Evolutionary conservation across 64 coral and sea anemone species (phyloP), one percentile per base, ranked within the genome.

Genomic region (Catalaphyllia jardinei): DNA sequence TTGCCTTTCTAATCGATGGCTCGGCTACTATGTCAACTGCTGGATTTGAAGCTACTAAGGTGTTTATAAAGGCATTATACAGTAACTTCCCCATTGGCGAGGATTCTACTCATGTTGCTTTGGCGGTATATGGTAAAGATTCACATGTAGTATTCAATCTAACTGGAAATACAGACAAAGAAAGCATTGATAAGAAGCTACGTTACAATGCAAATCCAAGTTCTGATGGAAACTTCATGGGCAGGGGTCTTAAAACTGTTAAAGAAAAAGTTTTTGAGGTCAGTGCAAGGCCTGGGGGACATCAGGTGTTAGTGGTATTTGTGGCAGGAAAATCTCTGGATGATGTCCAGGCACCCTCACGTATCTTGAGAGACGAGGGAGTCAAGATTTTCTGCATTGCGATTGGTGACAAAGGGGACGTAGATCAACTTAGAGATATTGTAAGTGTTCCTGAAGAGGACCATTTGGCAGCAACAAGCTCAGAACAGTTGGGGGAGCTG

Each of bases 21-120:
- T 83, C 89, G 17, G 55, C 67, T 27, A 52, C 42, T 31, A 73
- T 90, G 52, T 27, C 57, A 16, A 83, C 51, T 10, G 17, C 50
- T 29, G 76, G 62, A 11, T 90, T 90, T 59, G 22, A 67, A 22
- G 80, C 49, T 46, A 50, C 67, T 4, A 90, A 90, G 28, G 39
- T 18, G 15, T 90, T 90, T 29, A 90, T 90, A 24, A 90, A 90
- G 24, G 83, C 73, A 28, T 14, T 90, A 6, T 90, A 90, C 73
- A 80, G 79, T 29, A 90, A 90, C 49, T 90, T 90, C 63, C 89
- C 89, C 10, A 63, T 90, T 63, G 65, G 77, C 6, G 29, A 83
- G 61, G 64, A 81, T 62, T 78, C 78, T 18, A 83, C 79, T 35
- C 89, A 90, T 65, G 67, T 90, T 31, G 89, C 78, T 2, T 50